Conservation (phyloP, 2,888 invertebrate species). For the Empis livida region DNA sequence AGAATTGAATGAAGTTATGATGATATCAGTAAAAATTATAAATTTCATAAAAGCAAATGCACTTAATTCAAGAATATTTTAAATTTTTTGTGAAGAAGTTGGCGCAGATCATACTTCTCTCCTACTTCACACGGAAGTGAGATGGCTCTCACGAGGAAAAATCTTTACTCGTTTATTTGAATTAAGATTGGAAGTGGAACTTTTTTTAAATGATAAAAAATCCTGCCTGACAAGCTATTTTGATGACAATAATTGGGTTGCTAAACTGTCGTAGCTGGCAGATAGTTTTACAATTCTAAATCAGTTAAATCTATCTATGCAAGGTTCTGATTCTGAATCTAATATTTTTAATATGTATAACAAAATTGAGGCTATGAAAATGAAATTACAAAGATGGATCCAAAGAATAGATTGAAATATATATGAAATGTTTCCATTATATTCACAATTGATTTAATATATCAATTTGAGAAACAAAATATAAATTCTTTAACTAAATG, state of each 20-base stretch:
- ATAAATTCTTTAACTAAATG: constrained; percentile 4
- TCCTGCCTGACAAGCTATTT: neutral
- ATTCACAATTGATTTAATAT: constrained; percentile 2
- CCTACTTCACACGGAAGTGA: neutral
- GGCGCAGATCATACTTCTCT: constrained; percentile 3
- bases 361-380: constrained; percentile 1
- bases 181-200: neutral
- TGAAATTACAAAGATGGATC: neutral
- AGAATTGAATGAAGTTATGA: constrained; percentile 3
- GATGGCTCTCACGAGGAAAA: neutral
- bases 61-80: constrained; percentile 3
- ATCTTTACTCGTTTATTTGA: neutral
- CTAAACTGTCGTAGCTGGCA: neutral
- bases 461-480: neutral
- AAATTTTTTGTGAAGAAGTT: constrained; percentile 3
- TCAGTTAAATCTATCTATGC: constrained; percentile 1
- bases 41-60: constrained; percentile 4
- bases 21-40: constrained; percentile 2
- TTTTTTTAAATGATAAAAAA: neutral
- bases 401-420: constrained; percentile 2
- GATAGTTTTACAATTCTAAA: constrained; percentile 1
- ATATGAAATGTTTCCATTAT: constrained; percentile 2
- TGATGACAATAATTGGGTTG: constrained; percentile 1
- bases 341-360: neutral
- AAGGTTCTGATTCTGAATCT: neutral